phyloP scores from a whole-genome alignment of 2,888 invertebrate species.

The Aleiodes leptofemur region DNA sequence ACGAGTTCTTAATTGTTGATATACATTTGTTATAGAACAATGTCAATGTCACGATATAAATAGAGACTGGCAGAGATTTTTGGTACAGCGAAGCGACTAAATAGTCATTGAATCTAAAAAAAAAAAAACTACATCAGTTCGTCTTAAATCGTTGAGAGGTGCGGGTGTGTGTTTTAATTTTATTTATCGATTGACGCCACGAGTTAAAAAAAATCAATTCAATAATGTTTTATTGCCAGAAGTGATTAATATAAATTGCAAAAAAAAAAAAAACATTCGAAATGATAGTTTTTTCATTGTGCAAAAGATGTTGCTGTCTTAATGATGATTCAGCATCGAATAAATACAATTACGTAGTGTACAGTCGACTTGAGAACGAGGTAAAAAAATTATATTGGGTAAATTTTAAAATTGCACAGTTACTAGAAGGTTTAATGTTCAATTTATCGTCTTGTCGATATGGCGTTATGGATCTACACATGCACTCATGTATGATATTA shows the following conservation, averaged over 20 bases:
- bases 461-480: constrained; percentile 37
- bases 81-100: constrained; percentile 8
- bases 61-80: constrained; percentile 61
- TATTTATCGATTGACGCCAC: constrained; percentile 1
- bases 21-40: constrained; percentile 49
- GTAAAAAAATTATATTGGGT: constrained; percentile 57
- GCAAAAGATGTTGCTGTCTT: constrained; percentile 45
- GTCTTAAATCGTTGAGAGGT: background rate
- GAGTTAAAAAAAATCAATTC: too few relatives aligned
- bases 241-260: background rate
- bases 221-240: background rate
- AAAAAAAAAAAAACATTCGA: background rate
- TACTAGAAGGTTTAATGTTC: constrained; percentile 11
- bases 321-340: constrained; percentile 47
- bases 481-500: constrained; percentile 31
- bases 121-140: constrained; percentile 11
- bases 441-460: constrained; percentile 33
- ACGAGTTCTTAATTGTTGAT: background rate
- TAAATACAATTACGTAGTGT: constrained; percentile 68
- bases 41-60: constrained; percentile 68
- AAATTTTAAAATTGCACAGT: background rate
- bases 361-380: constrained; percentile 64
- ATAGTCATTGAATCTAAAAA: constrained; percentile 6
- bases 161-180: background rate
- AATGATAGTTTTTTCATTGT: constrained; percentile 48